Evolutionary conservation across 2,797 vertebrate genomes (phyloP), one percentile per base, ranked within the genome.

Genomic region (Cossypha caffra): DNA sequence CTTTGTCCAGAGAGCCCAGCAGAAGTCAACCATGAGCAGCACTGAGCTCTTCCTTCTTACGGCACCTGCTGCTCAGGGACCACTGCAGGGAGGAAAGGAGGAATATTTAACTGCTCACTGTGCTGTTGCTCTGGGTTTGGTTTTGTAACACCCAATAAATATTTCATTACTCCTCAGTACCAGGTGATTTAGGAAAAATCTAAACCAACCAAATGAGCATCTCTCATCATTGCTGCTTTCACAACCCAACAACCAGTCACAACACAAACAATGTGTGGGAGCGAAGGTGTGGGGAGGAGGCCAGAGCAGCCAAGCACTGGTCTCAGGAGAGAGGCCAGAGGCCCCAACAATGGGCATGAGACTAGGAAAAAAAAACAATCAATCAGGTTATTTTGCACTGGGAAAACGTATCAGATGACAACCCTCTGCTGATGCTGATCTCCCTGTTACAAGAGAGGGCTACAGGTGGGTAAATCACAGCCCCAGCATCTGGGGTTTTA

Each of bases 61-160:
- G 58, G 48, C 40, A 80, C 66, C 50, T 67, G 29, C 86, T 86
- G 83, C 82, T 86, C 51, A 75, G 63, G 81, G 89, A 81, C 71
- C 94, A 61, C 61, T 2, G 12, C 64, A 45, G 64, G 69, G 43
- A 95, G 15, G 20, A 97, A 91, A 72, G 69, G 37, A 94, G n/a
- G 38, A 97, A 90, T 76, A 95, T 81, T 96, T 93, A 89, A 91
- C 80, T 92, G 76, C 92, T 82, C 93, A 61, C 92, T 31, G 29
- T 83, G 92, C 61, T 66, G 69, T 18, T 93, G 40, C 66, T 94
- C 95, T 87, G 81, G 51, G 93, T 68, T 97, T 96, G 77, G 88
- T 95, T 98, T 96, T 72, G 77, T 97, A 96, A 96, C 84, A 57
- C 47, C 85, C 58, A 96, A 96, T 96, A 96, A 96, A 97, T 95